A percentile compares a stretch with the other conserved stretches of the same genome.
These are phyloP conservation scores for human (Homo sapiens) DNA, from an alignment of 2,113 vertebrate genomes.

Conservation along the genomic window DNA sequence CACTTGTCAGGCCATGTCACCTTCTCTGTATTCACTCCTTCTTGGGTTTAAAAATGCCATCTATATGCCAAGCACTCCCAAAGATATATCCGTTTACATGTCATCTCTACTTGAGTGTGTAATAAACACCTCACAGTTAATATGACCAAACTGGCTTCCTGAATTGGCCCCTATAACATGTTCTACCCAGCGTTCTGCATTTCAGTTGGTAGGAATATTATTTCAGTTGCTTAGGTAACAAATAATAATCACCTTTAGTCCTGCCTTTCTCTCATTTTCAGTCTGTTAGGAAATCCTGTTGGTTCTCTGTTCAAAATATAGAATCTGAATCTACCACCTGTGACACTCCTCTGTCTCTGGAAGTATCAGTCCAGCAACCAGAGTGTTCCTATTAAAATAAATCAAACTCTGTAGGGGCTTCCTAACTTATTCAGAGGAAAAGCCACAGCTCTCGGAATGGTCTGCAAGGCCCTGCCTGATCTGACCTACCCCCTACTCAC, in stretches of 20 bases:
- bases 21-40: not conserved
- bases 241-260: not conserved
- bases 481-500: not conserved
- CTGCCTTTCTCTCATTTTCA: not conserved
- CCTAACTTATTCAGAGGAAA: not conserved
- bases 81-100: not conserved
- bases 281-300: conserved; percentile 15
- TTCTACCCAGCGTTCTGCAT: not conserved
- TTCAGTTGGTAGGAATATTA: not conserved
- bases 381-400: not conserved
- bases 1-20: not conserved
- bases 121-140: not conserved
- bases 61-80: not conserved
- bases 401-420: not conserved
- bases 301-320: not conserved
- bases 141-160: not conserved
- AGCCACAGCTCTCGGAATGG: not conserved
- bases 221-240: not conserved
- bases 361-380: not conserved
- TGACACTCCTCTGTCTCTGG: not conserved
- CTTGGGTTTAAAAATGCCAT: not conserved
- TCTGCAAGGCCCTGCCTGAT: not conserved
- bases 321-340: not conserved
- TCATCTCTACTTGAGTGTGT: not conserved
- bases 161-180: not conserved